These are phyloP conservation scores for Drosophila littoralis DNA, from an alignment of 1,140 invertebrate genomes.

Conservation along the genomic window DNA sequence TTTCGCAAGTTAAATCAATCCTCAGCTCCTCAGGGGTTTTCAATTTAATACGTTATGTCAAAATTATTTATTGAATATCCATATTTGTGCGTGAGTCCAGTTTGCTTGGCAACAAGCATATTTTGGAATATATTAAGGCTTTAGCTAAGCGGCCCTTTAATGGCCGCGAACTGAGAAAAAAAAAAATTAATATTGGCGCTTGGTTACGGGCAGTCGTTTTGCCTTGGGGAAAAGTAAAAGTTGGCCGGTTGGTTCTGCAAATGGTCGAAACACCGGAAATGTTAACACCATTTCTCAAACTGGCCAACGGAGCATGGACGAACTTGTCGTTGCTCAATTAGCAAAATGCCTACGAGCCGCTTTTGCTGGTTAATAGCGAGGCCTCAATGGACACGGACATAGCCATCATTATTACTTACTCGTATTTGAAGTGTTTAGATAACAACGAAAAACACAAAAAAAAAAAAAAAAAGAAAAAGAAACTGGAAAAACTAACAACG, in stretches of 20 bases:
- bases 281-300: slow-evolving; percentile 76
- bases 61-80: slow-evolving; percentile 1
- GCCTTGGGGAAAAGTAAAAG: slow-evolving; percentile 70
- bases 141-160: slow-evolving; percentile 24
- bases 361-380: slow-evolving; percentile 44
- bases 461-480: slow-evolving; percentile 22
- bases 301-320: slow-evolving; percentile 45
- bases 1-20: too few species aligned
- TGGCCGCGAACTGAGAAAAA: not conserved
- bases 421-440: slow-evolving; percentile 46
- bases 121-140: slow-evolving; percentile 1
- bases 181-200: slow-evolving; percentile 32
- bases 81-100: not conserved
- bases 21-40: too few species aligned
- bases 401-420: slow-evolving; percentile 61
- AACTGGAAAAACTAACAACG: slow-evolving; percentile 57
- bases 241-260: slow-evolving; percentile 69
- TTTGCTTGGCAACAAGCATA: slow-evolving; percentile 11
- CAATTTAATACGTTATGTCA: not conserved
- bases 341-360: slow-evolving; percentile 66
- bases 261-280: slow-evolving; percentile 71
- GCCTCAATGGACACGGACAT: slow-evolving; percentile 53
- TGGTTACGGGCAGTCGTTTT: slow-evolving; percentile 16
- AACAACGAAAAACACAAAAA: slow-evolving; percentile 29
- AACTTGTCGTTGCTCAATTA: slow-evolving; percentile 77